Evolutionary conservation across 2,113 vertebrate genomes (phyloP).

Genomic region (Nerophis lumbriciformis): DNA sequence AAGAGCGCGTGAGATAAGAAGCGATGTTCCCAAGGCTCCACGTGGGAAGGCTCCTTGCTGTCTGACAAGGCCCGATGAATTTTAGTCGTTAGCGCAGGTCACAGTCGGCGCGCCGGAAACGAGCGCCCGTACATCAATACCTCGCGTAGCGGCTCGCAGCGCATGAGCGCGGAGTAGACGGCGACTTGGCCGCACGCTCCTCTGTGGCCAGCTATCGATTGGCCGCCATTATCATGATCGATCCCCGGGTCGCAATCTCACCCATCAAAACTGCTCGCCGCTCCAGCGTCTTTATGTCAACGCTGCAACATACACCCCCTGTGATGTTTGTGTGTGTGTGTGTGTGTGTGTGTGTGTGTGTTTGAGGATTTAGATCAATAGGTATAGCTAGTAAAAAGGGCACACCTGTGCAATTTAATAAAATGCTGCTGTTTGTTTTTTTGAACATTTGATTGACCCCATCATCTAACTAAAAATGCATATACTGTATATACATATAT

Average conservation of each 20-base stretch:
- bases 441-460: no score
- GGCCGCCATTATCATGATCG: constrained; percentile 45
- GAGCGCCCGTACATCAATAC: constrained; percentile 54
- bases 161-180: constrained; percentile 47
- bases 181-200: constrained; percentile 22
- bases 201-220: constrained; percentile 30
- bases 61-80: constrained; percentile 52
- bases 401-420: neutral
- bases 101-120: constrained; percentile 61
- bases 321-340: neutral
- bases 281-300: constrained; percentile 12
- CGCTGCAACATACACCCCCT: neutral
- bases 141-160: constrained; percentile 34
- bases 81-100: constrained; percentile 61
- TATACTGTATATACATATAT: no score
- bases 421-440: neutral
- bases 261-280: constrained; percentile 14
- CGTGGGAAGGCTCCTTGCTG: constrained; percentile 10
- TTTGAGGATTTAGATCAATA: neutral
- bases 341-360: neutral
- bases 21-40: no score
- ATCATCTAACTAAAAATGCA: no score
- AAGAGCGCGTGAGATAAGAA: no score
- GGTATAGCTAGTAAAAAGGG: no score
- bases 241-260: constrained; percentile 19